Evolutionary conservation across 92 coral and sea anemone genomes (phyloP).

Genomic region (Phenganax stokvisi): DNA sequence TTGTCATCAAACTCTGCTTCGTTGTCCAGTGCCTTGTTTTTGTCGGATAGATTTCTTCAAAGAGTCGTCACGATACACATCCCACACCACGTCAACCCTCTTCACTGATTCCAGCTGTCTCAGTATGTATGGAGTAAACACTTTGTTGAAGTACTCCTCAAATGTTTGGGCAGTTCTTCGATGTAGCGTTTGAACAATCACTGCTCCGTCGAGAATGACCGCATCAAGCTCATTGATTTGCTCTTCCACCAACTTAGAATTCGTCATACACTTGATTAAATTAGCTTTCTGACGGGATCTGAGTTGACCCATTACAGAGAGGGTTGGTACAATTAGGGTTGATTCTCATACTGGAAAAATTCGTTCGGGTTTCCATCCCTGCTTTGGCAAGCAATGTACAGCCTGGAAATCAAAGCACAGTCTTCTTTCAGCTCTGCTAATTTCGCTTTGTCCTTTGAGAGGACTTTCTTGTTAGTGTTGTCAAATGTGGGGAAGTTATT

Average conservation of each 20-base stretch:
- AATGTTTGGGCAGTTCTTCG: slow-evolving; percentile 51
- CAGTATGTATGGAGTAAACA: slow-evolving; percentile 48
- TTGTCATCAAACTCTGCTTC: slow-evolving; percentile 51
- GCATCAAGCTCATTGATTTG: slow-evolving; percentile 38
- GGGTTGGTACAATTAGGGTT: slow-evolving; percentile 51
- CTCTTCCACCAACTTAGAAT: neutral
- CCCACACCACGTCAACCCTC: slow-evolving; percentile 58
- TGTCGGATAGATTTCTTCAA: slow-evolving; percentile 58
- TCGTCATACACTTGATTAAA: slow-evolving; percentile 45
- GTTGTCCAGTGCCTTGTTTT: slow-evolving; percentile 60
- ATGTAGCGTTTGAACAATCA: slow-evolving; percentile 44
- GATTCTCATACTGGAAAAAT: slow-evolving; percentile 57
- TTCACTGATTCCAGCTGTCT: slow-evolving; percentile 52
- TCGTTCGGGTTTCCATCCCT: slow-evolving; percentile 49
- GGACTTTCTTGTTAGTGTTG: slow-evolving; percentile 5
- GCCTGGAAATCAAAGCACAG: slow-evolving; percentile 47
- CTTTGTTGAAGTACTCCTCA: slow-evolving; percentile 52
- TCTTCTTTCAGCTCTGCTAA: slow-evolving; percentile 43
- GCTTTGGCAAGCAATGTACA: slow-evolving; percentile 55
- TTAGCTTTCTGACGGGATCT: slow-evolving; percentile 52
- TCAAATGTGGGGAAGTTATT: slow-evolving; percentile 52
- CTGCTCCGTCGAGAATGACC: slow-evolving; percentile 54
- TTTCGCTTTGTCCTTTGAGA: slow-evolving; percentile 32
- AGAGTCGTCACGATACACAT: slow-evolving; percentile 51
- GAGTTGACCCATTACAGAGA: slow-evolving; percentile 45